These are phyloP conservation scores for Vidua macroura DNA, from an alignment of 2,113 vertebrate genomes.

Conservation along the genomic window DNA sequence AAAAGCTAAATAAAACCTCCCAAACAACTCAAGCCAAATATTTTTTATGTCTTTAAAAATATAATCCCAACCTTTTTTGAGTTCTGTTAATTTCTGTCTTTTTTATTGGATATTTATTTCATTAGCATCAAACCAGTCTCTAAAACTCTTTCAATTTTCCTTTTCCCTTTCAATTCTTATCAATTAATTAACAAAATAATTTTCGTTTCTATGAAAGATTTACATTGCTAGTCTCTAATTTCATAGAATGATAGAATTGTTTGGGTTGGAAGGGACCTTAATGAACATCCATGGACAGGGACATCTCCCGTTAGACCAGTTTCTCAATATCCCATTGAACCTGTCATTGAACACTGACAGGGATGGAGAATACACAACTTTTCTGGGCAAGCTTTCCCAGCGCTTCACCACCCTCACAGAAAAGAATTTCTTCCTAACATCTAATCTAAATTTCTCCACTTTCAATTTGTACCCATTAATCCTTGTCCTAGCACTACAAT, in stretches of 20 bases:
- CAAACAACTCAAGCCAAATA: not conserved
- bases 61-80: not conserved
- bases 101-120: not conserved
- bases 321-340: not conserved
- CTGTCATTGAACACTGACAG: not conserved
- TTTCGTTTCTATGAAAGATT: not conserved
- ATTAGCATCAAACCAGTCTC: not conserved
- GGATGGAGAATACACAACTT: not conserved
- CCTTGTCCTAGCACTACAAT: not conserved
- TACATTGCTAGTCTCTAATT: not conserved
- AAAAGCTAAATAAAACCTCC: not conserved
- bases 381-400: not conserved
- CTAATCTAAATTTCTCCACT: not conserved
- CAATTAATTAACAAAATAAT: not conserved
- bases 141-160: not conserved
- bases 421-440: not conserved
- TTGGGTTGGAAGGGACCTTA: not conserved
- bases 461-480: not conserved
- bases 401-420: accelerated
- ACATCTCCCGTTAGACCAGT: not conserved
- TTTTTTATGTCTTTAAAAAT: not conserved
- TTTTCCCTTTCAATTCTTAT: not conserved
- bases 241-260: not conserved
- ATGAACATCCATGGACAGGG: not conserved
- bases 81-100: not conserved